A percentile compares a stretch with the other conserved stretches of the same genome.
Evolutionary conservation across 2,888 invertebrate species (phyloP).

Genomic region (Pantelozetes paolii): DNA sequence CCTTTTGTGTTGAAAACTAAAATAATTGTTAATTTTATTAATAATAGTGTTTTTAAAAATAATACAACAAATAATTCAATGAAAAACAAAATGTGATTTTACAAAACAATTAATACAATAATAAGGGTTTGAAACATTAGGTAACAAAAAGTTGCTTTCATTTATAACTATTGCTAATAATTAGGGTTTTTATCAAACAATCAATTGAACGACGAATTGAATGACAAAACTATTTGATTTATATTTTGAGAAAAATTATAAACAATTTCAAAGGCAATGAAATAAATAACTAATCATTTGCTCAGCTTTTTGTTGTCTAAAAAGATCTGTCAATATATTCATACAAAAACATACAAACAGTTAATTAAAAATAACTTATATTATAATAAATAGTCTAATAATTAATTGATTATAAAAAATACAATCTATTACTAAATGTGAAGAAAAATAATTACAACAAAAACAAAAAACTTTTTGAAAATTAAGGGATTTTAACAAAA

Average conservation of each 20-base stretch:
- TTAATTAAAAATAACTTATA: neutral
- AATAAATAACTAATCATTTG: neutral
- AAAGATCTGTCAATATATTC: constrained; percentile 11
- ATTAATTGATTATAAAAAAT: neutral
- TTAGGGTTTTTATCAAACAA: neutral
- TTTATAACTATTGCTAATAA: neutral
- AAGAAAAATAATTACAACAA: neutral
- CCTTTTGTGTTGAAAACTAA: too few species aligned
- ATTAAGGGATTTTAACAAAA: neutral
- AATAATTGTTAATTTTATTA: too few species aligned
- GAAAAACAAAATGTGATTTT: neutral
- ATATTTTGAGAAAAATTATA: neutral
- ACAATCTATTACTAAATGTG: neutral
- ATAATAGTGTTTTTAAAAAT: too few species aligned
- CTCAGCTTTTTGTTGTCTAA: constrained; percentile 26
- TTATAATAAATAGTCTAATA: neutral
- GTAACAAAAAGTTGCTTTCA: neutral
- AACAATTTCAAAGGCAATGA: too few species aligned
- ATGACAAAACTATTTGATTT: too few species aligned
- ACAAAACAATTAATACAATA: neutral
- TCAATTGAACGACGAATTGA: neutral
- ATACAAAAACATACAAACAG: neutral
- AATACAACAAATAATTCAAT: neutral
- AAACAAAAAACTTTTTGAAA: neutral
- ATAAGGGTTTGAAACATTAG: neutral